phyloP scores from a whole-genome alignment of 64 coral and sea anemone genomes.

The Trachythela sp. region DNA sequence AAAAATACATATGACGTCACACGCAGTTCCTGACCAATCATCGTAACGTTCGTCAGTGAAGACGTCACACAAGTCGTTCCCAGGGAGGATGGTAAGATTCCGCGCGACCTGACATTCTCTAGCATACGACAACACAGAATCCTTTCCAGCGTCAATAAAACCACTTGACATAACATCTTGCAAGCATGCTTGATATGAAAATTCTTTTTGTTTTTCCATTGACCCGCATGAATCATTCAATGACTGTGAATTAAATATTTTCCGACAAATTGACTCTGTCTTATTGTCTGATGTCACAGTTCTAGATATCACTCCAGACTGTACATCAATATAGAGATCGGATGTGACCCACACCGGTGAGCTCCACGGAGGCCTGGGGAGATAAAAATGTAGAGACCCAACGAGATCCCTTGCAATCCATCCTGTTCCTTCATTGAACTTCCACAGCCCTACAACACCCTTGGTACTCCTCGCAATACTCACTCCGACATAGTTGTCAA shows the following conservation, averaged over 20 bases:
- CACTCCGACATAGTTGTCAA: constrained; percentile 59
- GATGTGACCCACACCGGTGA: constrained; percentile 73
- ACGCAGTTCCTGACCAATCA: constrained; percentile 65
- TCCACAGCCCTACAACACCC: constrained; percentile 78
- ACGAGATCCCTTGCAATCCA: constrained; percentile 46
- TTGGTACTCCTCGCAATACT: constrained; percentile 30
- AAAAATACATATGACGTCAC: constrained; percentile 57
- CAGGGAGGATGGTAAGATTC: constrained; percentile 70
- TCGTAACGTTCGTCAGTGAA: constrained; percentile 59
- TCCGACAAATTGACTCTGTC: constrained; percentile 53
- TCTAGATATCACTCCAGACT: background rate
- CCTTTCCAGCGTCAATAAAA: constrained; percentile 50
- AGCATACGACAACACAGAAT: constrained; percentile 57
- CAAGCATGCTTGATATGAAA: constrained; percentile 73
- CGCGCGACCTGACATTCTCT: constrained; percentile 72
- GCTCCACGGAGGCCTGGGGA: constrained; percentile 66
- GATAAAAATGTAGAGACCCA: constrained; percentile 49
- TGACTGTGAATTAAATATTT: constrained; percentile 63
- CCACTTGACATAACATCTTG: constrained; percentile 56
- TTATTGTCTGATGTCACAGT: background rate
- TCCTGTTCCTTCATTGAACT: constrained; percentile 83
- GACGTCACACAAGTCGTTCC: constrained; percentile 67
- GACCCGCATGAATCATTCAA: constrained; percentile 57
- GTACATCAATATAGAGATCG: constrained; percentile 38
- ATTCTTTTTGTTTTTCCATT: constrained; percentile 51